Evolutionary conservation across 1,140 invertebrate genomes (phyloP).

Genomic region (Lasaia peninsularis): DNA sequence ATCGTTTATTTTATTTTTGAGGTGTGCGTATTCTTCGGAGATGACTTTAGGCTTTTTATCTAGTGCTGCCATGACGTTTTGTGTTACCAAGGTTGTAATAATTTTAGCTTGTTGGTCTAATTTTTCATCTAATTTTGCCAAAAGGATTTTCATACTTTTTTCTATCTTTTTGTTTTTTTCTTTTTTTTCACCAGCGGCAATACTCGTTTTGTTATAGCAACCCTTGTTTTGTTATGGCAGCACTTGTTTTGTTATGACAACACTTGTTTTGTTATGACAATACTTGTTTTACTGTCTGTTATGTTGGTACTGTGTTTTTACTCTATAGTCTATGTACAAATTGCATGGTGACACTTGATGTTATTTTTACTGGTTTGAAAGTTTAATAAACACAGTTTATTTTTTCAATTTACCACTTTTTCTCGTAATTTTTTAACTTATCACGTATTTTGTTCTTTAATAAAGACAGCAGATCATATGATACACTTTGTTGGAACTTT

Average conservation of each 20-base stretch:
- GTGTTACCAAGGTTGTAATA: slow-evolving; percentile 27
- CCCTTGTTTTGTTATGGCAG: background rate
- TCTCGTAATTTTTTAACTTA: background rate
- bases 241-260: background rate
- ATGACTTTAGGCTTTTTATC: slow-evolving; percentile 29
- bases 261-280: background rate
- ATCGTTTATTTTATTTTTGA: slow-evolving; percentile 29
- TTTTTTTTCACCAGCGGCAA: background rate
- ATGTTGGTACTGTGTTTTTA: background rate
- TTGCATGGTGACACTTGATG: background rate
- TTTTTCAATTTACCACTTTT: background rate
- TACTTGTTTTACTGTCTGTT: background rate
- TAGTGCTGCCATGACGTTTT: slow-evolving; percentile 29
- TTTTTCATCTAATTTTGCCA: slow-evolving; percentile 27
- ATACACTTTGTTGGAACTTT: background rate
- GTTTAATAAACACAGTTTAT: background rate
- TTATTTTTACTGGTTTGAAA: background rate
- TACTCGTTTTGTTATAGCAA: background rate
- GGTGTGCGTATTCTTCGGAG: slow-evolving; percentile 27
- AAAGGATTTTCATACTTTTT: slow-evolving; percentile 26
- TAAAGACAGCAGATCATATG: background rate
- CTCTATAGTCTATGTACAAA: background rate
- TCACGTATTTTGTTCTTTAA: background rate
- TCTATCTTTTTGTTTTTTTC: background rate
- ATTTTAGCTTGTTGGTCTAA: slow-evolving; percentile 26